phyloP scores from a whole-genome alignment of 2,113 vertebrate species.

The Mormyrus iriodes region DNA sequence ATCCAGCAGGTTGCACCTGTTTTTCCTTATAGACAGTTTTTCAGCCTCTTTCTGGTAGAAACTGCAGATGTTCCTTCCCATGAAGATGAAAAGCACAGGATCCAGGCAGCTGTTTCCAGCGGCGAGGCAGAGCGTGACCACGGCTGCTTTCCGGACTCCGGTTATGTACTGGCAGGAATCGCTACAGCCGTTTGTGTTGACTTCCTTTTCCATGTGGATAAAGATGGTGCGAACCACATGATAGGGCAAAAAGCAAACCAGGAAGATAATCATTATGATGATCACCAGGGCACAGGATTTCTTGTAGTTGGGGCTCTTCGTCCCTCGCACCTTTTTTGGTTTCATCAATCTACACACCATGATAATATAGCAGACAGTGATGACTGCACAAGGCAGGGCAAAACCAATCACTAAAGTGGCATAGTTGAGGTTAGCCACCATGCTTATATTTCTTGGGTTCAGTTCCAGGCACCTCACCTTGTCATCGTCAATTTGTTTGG shows the following conservation, averaged over 20 bases:
- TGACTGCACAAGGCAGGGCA: constrained; percentile 50
- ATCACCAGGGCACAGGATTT: constrained; percentile 57
- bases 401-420: constrained; percentile 54
- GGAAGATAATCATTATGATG: constrained; percentile 56
- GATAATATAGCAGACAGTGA: constrained; percentile 58
- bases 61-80: constrained; percentile 59
- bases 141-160: constrained; percentile 44
- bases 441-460: background rate
- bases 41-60: constrained; percentile 23
- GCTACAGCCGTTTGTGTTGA: background rate
- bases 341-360: constrained; percentile 48
- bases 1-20: background rate
- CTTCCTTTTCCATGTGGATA: constrained; percentile 16
- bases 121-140: constrained; percentile 54
- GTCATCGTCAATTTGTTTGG: background rate
- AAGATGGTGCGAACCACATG: constrained; percentile 58
- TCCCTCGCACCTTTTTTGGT: background rate
- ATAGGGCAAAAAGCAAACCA: constrained; percentile 68
- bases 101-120: constrained; percentile 63
- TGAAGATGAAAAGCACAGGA: constrained; percentile 71
- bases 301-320: constrained; percentile 35
- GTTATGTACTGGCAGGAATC: constrained; percentile 16
- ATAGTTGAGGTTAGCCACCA: constrained; percentile 50
- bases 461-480: constrained; percentile 56
- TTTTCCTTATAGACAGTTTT: background rate